Evolutionary conservation across 2,113 vertebrate species (phyloP).

Genomic region (Erythrolamprus reginae): DNA sequence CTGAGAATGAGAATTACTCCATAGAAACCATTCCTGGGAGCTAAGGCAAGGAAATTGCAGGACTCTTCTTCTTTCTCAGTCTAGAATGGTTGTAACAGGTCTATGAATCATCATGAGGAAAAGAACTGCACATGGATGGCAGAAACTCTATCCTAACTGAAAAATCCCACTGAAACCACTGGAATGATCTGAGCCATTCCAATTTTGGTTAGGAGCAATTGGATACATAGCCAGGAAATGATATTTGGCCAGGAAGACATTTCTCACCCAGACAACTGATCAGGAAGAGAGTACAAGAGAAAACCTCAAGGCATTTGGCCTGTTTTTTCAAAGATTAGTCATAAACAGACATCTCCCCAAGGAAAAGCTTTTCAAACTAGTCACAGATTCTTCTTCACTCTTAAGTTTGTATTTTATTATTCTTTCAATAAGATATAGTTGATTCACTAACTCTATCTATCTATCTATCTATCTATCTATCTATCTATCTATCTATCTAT

Average conservation of each 20-base stretch:
- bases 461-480: too few relatives aligned
- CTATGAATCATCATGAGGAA: constrained; percentile 14
- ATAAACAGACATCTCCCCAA: background rate
- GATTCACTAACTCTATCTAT: too few relatives aligned
- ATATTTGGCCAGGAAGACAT: constrained; percentile 8
- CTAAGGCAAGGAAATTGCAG: background rate
- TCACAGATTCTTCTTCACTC: background rate
- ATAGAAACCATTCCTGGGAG: background rate
- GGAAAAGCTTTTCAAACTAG: background rate
- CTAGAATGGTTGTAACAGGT: background rate
- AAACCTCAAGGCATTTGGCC: background rate
- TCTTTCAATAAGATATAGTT: background rate
- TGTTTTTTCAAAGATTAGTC: constrained; percentile 30
- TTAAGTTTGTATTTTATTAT: background rate
- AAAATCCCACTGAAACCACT: background rate
- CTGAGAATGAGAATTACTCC: background rate
- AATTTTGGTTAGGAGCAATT: background rate
- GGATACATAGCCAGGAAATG: constrained; percentile 47
- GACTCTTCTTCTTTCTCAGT: background rate
- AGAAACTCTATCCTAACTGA: constrained; percentile 13
- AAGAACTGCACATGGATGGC: constrained; percentile 16
- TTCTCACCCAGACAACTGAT: background rate
- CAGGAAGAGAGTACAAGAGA: constrained; percentile 22
- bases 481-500: too few relatives aligned
- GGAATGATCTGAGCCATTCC: constrained; percentile 33